These are phyloP conservation scores for Dioctria rufipes DNA, from an alignment of 2,888 invertebrate genomes.

Conservation along the genomic window DNA sequence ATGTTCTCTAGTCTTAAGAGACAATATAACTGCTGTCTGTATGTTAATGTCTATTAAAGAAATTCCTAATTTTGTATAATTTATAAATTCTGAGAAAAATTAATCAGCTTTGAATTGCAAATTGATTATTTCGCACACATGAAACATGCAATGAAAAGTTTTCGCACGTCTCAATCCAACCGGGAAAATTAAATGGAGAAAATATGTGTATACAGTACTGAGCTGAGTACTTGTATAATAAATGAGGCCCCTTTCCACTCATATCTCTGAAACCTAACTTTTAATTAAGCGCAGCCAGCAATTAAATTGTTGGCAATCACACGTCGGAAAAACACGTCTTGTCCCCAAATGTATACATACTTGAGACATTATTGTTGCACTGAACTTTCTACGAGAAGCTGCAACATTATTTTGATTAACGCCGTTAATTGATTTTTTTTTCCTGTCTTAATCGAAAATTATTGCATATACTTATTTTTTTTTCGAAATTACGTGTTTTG, in stretches of 20 bases:
- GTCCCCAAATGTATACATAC: slow-evolving; percentile 2
- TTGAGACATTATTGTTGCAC: slow-evolving; percentile 13
- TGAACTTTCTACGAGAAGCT: slow-evolving; percentile 21
- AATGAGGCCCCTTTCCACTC: slow-evolving; percentile 13
- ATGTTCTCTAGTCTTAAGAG: too few relatives aligned
- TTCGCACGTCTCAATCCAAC: background rate
- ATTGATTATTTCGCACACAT: background rate
- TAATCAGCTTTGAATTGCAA: background rate
- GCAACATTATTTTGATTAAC: slow-evolving; percentile 26
- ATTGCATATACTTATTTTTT: too few relatives aligned
- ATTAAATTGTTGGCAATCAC: slow-evolving; percentile 27
- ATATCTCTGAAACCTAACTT: background rate
- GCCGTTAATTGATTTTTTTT: slow-evolving; percentile 20
- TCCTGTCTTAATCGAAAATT: background rate
- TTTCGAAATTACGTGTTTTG: too few relatives aligned
- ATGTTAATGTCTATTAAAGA: too few relatives aligned
- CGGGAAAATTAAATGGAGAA: background rate
- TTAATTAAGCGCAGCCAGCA: slow-evolving; percentile 8
- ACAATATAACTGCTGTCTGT: too few relatives aligned
- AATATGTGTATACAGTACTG: background rate
- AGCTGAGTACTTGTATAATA: background rate
- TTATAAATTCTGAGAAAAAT: background rate
- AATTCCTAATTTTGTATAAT: background rate
- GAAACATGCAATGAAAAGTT: background rate
- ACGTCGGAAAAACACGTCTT: slow-evolving; percentile 25